These are phyloP conservation scores for Myripristis jacobus DNA, from an alignment of 2,797 vertebrate species.

Conservation along the genomic window DNA sequence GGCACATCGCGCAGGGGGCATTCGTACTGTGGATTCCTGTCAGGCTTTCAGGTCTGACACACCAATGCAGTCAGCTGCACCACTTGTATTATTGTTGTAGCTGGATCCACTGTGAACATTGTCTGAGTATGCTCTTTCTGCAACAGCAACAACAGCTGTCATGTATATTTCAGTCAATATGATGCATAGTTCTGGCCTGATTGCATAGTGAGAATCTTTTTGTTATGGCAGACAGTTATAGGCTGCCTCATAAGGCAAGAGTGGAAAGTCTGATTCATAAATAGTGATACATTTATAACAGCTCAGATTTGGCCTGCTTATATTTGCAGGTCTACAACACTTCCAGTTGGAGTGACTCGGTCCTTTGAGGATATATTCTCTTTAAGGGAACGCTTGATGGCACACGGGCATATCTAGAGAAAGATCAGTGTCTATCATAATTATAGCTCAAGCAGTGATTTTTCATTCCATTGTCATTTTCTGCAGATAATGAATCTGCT, in stretches of 20 bases:
- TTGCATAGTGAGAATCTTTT: conserved; percentile 41
- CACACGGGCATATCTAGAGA: background rate
- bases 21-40: background rate
- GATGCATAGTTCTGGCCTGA: conserved; percentile 49
- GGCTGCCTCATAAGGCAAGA: conserved; percentile 34
- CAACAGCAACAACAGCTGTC: conserved; percentile 64
- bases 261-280: conserved; percentile 43
- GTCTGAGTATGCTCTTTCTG: conserved; percentile 58
- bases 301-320: conserved; percentile 9
- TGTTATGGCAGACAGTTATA: conserved; percentile 50
- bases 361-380: background rate
- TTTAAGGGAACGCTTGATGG: background rate
- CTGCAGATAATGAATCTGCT: background rate
- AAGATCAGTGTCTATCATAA: background rate
- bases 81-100: conserved; percentile 66
- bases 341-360: background rate
- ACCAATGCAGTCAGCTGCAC: conserved; percentile 24
- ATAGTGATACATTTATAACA: conserved; percentile 48
- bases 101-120: conserved; percentile 56
- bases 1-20: conserved; percentile 8
- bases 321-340: conserved; percentile 14
- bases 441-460: background rate
- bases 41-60: background rate
- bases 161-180: conserved; percentile 64
- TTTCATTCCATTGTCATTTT: background rate